These are phyloP conservation scores for Eumaeus atala DNA, from an alignment of 1,140 invertebrate species.

Conservation along the genomic window DNA sequence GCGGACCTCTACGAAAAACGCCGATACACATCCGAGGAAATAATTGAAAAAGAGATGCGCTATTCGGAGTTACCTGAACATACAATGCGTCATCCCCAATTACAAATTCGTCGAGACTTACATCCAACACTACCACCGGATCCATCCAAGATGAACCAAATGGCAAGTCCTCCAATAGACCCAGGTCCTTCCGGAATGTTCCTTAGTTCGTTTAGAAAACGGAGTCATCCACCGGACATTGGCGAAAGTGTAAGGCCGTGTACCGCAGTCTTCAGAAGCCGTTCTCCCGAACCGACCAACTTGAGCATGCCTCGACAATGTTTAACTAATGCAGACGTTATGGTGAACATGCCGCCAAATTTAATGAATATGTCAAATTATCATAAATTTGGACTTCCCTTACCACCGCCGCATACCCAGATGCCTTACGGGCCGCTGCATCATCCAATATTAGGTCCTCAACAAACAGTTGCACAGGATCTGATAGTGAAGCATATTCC, in stretches of 20 bases:
- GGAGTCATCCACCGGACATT: conserved; percentile 70
- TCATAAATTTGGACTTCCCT: conserved; percentile 67
- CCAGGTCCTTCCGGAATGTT: conserved; percentile 73
- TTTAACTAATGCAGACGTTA: conserved; percentile 45
- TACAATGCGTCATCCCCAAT: conserved; percentile 60
- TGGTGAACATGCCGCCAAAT: conserved; percentile 54
- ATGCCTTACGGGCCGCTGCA: conserved; percentile 54
- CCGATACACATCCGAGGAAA: conserved; percentile 73
- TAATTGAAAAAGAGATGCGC: conserved; percentile 70
- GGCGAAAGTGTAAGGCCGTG: conserved; percentile 59
- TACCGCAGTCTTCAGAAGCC: conserved; percentile 55
- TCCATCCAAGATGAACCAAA: conserved; percentile 66
- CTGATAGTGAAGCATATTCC: conserved; percentile 69
- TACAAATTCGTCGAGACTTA: conserved; percentile 83
- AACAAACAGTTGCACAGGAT: conserved; percentile 69
- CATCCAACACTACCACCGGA: conserved; percentile 71
- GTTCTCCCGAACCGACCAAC: conserved; percentile 71
- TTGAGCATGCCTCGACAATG: conserved; percentile 61
- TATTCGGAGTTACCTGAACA: conserved; percentile 56
- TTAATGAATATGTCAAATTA: conserved; percentile 59
- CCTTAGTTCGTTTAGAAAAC: conserved; percentile 71
- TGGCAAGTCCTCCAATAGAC: conserved; percentile 67
- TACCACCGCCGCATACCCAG: conserved; percentile 67
- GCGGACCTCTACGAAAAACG: conserved; percentile 70
- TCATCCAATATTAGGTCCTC: conserved; percentile 56